Evolutionary conservation across 30 jellyfish, hydroid and myxozoan species (phyloP).

Genomic region (Haliclystus octoradiatus): DNA sequence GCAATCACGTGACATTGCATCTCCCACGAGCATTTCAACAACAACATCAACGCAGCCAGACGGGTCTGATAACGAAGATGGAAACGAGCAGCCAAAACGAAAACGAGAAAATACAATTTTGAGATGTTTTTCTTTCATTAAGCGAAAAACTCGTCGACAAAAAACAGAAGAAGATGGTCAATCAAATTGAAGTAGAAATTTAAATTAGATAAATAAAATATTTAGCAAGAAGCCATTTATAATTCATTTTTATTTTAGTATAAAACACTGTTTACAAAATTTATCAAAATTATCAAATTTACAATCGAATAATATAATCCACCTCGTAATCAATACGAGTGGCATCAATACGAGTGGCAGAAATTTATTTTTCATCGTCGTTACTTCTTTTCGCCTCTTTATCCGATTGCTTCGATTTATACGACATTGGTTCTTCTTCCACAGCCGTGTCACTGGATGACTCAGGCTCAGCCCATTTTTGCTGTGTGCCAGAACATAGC

Average conservation of each 20-base stretch:
- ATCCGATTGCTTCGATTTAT: not conserved
- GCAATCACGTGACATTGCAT: not conserved
- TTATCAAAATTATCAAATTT: too few relatives aligned
- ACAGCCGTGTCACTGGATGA: constrained; percentile 26
- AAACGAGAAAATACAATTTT: not conserved
- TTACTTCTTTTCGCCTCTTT: not conserved
- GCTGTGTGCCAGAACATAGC: constrained; percentile 84
- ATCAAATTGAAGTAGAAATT: too few relatives aligned
- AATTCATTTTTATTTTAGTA: too few relatives aligned
- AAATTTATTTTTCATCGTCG: not conserved
- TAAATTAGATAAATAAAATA: too few relatives aligned
- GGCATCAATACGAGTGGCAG: too few relatives aligned
- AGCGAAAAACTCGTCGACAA: too few relatives aligned
- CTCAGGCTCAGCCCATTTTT: constrained; percentile 68
- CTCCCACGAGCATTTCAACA: not conserved
- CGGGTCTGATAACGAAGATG: not conserved
- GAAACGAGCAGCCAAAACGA: not conserved
- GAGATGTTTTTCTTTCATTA: not conserved
- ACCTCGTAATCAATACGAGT: too few relatives aligned
- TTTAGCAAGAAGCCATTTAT: too few relatives aligned
- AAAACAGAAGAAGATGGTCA: too few relatives aligned
- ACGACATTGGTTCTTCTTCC: too few relatives aligned
- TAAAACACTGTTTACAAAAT: too few relatives aligned
- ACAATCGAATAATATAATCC: too few relatives aligned
- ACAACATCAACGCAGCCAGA: not conserved